phyloP scores from a whole-genome alignment of 2,888 invertebrate species.

The Tuta absoluta region DNA sequence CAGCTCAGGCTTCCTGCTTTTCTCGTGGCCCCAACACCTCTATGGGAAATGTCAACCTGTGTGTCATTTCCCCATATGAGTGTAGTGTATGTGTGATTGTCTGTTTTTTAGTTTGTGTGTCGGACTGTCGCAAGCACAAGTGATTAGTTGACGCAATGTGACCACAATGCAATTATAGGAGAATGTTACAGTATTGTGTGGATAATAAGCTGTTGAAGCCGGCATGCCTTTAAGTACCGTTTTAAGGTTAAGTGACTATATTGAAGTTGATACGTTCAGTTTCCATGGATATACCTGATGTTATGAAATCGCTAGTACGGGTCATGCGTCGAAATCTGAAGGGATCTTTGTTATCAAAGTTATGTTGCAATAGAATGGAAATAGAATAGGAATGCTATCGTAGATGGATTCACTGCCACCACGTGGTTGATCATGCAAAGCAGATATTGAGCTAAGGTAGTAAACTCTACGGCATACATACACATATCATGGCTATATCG shows the following conservation, averaged over 20 bases:
- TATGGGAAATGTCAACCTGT: conserved; percentile 28
- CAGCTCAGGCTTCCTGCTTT: background rate
- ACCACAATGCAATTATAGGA: conserved; percentile 1
- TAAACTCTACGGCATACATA: too few species aligned
- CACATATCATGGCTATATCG: too few species aligned
- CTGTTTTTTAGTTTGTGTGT: conserved; percentile 6
- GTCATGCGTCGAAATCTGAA: too few species aligned
- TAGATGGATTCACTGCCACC: too few species aligned
- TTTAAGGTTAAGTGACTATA: background rate
- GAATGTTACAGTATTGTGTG: background rate
- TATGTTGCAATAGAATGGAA: too few species aligned
- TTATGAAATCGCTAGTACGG: background rate
- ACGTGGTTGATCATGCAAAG: too few species aligned
- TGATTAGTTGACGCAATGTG: background rate
- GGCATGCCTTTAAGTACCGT: background rate
- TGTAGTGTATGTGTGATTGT: conserved; percentile 5
- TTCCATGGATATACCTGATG: background rate
- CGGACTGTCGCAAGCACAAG: conserved; percentile 21
- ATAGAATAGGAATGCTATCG: too few species aligned
- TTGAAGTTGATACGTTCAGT: background rate
- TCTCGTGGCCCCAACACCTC: conserved; percentile 19
- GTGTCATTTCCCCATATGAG: conserved; percentile 22
- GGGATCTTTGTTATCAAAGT: too few species aligned
- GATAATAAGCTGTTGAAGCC: background rate
- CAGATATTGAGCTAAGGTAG: too few species aligned